These are phyloP conservation scores for Andrena fulva DNA, from an alignment of 2,888 invertebrate genomes.

Conservation along the genomic window DNA sequence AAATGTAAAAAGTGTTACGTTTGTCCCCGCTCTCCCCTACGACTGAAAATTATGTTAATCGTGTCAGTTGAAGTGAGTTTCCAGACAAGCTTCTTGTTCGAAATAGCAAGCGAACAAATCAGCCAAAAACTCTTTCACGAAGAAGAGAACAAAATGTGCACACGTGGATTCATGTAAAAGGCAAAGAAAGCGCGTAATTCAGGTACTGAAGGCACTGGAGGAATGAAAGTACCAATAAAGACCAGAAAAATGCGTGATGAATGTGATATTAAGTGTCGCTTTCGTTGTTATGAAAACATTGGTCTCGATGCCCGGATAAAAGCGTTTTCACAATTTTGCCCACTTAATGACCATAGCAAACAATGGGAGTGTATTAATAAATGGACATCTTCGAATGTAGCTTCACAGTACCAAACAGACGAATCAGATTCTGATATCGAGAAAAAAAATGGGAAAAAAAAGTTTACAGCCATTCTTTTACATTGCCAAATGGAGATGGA, in stretches of 20 bases:
- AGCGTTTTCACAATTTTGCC: background rate
- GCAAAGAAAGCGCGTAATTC: background rate
- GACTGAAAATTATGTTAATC: too few relatives aligned
- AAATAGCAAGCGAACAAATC: background rate
- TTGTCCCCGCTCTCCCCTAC: too few relatives aligned
- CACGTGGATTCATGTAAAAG: background rate
- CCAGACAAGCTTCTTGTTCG: background rate
- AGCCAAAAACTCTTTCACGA: background rate
- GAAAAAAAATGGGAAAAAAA: background rate
- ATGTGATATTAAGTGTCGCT: background rate
- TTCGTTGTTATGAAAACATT: background rate
- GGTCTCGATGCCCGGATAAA: background rate
- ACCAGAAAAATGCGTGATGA: background rate
- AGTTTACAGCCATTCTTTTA: background rate
- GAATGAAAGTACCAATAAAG: background rate
- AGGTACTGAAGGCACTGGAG: background rate
- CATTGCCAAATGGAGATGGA: background rate
- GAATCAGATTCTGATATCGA: background rate
- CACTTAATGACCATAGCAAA: background rate
- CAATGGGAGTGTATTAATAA: background rate
- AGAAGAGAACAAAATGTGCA: background rate
- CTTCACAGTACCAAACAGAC: background rate
- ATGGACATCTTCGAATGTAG: background rate
- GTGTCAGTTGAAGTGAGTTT: background rate
- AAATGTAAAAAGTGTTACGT: too few relatives aligned